Base-by-base conservation (phyloP, 2,113 vertebrate genomes). In the Varanus salvator region DNA sequence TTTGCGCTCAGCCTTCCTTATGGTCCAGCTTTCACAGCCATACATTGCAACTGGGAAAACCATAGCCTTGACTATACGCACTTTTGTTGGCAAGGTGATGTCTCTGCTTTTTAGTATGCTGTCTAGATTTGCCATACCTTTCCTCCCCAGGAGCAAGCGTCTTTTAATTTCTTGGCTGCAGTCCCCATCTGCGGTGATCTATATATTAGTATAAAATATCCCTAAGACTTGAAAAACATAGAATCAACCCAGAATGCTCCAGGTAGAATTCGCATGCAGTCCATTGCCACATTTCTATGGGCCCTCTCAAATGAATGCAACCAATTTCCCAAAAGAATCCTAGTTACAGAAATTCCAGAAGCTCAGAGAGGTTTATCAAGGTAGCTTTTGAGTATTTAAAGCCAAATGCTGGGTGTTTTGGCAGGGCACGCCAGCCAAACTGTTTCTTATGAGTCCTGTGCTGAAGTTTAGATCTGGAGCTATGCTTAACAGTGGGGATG, bases 401-500 rank as follows among this genome's bases (percentile, higher is more conserved):
- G 48, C 80, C 44, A 29, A 52, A 66, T 74, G 29, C 31, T 38
- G 31, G 76, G n/a, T 78, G 50, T n/a, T 52, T 44, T 78, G 15
- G 34, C 64, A 4, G 15, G 7, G 9, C 9, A 9, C 27, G 66
- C 25, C 68, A 86, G 11, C 57, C 15, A 29, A 80, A 48, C n/a
- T 85, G 84, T 9, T 50, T 15, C 29, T 48, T 23, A 27, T 34
- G 17, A 48, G 34, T 50, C 15, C 29, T 81, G 34, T 31, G 66
- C 54, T 80, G 54, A 86, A 90, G 64, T 72, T 27, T 86, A 57
- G 29, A 52, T 25, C 31, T 50, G 6, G 15, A 71, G 78, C 69
- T 75, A 50, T 25, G 34, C n/a, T 48, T 72, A 57, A 81, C 48
- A 57, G 83, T 90, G 78, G 92, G 91, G 89, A 38, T 72, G 34